Percentiles rank a stretch among this genome's conserved stretches.
These are phyloP conservation scores for Drosophila ochracea DNA, from an alignment of 2,888 invertebrate genomes.

Conservation along the genomic window DNA sequence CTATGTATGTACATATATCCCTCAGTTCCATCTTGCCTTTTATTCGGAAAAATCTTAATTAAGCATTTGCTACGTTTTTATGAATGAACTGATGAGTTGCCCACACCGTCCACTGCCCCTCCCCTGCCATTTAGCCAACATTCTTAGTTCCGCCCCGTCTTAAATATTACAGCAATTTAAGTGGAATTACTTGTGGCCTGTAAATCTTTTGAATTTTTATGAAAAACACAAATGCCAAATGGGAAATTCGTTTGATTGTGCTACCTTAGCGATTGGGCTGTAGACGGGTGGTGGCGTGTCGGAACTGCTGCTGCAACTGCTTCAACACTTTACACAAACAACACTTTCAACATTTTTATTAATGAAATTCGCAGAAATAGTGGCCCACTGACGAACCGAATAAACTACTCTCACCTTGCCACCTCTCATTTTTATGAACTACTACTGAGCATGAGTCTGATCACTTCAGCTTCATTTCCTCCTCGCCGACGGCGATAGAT, in stretches of 20 bases:
- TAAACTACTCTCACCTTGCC: slow-evolving; percentile 41
- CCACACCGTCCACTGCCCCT: not conserved
- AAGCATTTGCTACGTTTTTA: slow-evolving; percentile 65
- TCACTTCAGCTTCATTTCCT: slow-evolving; percentile 1
- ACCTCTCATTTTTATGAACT: slow-evolving; percentile 67
- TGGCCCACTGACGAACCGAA: slow-evolving; percentile 56
- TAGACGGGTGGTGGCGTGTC: slow-evolving; percentile 18
- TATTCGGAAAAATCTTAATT: slow-evolving; percentile 73
- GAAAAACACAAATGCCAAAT: slow-evolving; percentile 70
- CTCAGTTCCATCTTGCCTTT: slow-evolving; percentile 42
- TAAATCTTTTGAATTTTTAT: slow-evolving; percentile 79
- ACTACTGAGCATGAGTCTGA: slow-evolving; percentile 13
- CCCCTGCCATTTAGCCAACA: not conserved
- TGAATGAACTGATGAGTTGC: slow-evolving; percentile 61
- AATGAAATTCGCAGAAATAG: slow-evolving; percentile 79
- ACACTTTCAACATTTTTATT: slow-evolving; percentile 78
- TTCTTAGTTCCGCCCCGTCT: slow-evolving; percentile 5
- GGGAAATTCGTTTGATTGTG: slow-evolving; percentile 72
- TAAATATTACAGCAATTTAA: slow-evolving; percentile 67
- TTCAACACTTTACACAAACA: slow-evolving; percentile 47
- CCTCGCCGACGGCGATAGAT: not conserved
- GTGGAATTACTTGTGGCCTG: slow-evolving; percentile 74
- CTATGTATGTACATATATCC: slow-evolving; percentile 1
- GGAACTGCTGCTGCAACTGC: slow-evolving; percentile 16
- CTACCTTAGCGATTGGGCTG: slow-evolving; percentile 33